Conservation (phyloP, 92 coral and sea anemone genomes). For the Heteractis magnifica region DNA sequence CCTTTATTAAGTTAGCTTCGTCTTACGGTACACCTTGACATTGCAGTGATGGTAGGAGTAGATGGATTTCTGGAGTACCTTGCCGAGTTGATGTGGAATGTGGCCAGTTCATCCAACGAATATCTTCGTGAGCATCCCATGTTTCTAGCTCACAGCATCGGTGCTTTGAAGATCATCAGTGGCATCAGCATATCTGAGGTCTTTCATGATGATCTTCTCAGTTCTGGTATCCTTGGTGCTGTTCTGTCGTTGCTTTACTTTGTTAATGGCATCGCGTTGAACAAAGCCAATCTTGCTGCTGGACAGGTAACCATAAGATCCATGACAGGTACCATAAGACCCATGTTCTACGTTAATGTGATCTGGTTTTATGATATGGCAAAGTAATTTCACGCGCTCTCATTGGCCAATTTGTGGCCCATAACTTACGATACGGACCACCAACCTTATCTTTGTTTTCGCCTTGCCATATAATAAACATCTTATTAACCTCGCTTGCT, state of each 20-base stretch:
- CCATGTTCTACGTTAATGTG: too few relatives aligned
- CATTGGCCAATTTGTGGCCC: too few relatives aligned
- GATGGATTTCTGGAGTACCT: constrained; percentile 89
- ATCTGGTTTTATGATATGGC: too few relatives aligned
- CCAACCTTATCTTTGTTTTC: too few relatives aligned
- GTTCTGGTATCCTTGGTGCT: constrained; percentile 61
- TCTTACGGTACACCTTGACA: background rate
- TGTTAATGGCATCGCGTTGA: constrained; percentile 57
- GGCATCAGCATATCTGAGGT: constrained; percentile 76
- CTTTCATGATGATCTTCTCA: constrained; percentile 48
- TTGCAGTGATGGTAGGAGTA: constrained; percentile 74
- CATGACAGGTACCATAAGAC: too few relatives aligned
- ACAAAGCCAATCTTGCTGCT: constrained; percentile 38
- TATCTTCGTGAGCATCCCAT: constrained; percentile 88
- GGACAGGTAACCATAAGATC: background rate
- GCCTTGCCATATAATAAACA: too few relatives aligned
- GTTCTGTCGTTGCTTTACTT: constrained; percentile 67
- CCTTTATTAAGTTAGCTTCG: background rate
- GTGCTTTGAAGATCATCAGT: constrained; percentile 89
- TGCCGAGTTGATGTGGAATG: constrained; percentile 78
- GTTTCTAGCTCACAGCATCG: constrained; percentile 91
- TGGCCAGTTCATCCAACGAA: constrained; percentile 73
- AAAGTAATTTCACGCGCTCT: too few relatives aligned
- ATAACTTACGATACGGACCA: too few relatives aligned
- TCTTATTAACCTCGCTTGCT: too few relatives aligned